Base-by-base conservation (phyloP, 2,888 invertebrate genomes). In the Teleogryllus oceanicus region DNA sequence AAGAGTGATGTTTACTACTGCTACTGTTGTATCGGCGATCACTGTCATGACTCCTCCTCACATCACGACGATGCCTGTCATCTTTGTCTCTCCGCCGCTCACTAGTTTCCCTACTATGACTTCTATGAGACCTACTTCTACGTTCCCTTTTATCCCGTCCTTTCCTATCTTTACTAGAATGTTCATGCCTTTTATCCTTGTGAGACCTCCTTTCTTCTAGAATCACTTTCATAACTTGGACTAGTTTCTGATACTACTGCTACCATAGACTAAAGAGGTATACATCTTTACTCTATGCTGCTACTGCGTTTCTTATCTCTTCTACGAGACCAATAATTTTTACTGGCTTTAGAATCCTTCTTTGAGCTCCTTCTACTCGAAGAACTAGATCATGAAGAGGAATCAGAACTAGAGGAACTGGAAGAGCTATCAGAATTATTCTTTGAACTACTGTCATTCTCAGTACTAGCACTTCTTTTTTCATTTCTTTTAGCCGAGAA, bases 51-150 rank as follows among this genome's bases (percentile, higher is more conserved):
- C 80, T 81, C 77, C 79, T 79, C 83, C 80, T 86, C 85, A 82
- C 86, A 87, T 85, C 86, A 85, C 80, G 86, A 87, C 81, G 76
- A 79, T 81, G 76, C 81, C 82, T 75, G 18, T 78, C 78, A 49
- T 78, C 78, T 74, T 78, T 78, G 11, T 74, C 74, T 20, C 74
- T 78, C 10, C 78, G 74, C 74, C 78, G 37, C 21, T 78, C 78
- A 62, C 62, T 78, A 79, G 78, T 51, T 80, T 62, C 62, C n/a
- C 62, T 62, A 62, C 62, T 62, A n/a, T 62, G 80, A 76, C 81
- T 83, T 49, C 81, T 81, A 20, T 80, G 80, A 18, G 74, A 75
- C 18, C 77, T 75, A n/a, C 77, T 78, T 78, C 81, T 83, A 37
- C 80, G 81, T 62, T 82, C 81, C 49, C 78, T 78, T 75, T 80